Percentiles rank a stretch among this genome's conserved stretches.
Conservation (phyloP, 2,797 vertebrate genomes). For the Gallirallus australis region DNA sequence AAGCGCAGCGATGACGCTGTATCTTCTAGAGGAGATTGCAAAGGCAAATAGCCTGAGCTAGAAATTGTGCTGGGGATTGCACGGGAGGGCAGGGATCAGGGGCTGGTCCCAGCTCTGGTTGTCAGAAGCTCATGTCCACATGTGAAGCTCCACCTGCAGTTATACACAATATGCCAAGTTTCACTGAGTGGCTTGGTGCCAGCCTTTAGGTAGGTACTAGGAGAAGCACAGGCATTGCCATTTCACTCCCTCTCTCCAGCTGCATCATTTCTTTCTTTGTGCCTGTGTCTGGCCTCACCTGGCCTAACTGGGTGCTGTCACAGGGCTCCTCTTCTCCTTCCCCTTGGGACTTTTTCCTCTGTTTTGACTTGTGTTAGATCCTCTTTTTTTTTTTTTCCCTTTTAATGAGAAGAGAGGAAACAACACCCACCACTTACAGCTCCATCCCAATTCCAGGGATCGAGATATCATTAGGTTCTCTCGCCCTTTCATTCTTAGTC, state of each 20-base stretch:
- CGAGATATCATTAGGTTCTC: not conserved
- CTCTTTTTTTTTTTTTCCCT: not conserved
- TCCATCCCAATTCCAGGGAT: not conserved
- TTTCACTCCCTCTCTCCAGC: not conserved
- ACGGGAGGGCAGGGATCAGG: not conserved
- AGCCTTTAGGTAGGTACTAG: rapidly evolving
- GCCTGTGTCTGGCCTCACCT: not conserved
- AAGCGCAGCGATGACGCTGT: rapidly evolving
- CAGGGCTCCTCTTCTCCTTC: not conserved
- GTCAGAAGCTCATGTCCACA: rapidly evolving
- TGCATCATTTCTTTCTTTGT: not conserved
- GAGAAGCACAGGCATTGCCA: not conserved
- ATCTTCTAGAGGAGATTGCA: not conserved
- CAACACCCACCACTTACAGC: not conserved
- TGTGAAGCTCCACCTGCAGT: not conserved
- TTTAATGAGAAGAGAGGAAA: not conserved
- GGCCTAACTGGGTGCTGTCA: not conserved
- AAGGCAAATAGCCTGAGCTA: not conserved
- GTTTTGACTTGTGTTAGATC: not conserved
- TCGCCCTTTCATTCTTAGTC: not conserved
- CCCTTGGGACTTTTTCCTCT: not conserved
- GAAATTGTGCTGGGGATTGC: rapidly evolving
- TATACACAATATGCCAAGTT: rapidly evolving
- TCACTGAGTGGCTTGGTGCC: not conserved
- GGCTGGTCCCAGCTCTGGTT: not conserved